Evolutionary conservation across 2,113 vertebrate genomes (phyloP), one percentile per base, ranked within the genome.

Genomic region (Galemys pyrenaicus): DNA sequence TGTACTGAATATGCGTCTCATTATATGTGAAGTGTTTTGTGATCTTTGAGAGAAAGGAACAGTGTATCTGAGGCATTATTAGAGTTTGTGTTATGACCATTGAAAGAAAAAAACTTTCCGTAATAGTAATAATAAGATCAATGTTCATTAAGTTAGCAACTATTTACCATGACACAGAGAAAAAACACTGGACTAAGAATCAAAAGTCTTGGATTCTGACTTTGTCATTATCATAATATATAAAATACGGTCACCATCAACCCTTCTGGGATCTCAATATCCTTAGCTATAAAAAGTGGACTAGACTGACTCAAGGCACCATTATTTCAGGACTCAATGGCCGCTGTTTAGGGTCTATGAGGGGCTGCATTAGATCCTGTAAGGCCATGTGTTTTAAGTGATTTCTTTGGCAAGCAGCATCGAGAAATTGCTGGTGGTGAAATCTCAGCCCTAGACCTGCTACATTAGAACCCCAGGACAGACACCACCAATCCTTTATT

Each of bases 21-120:
- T 71, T 95, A 54, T 22, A 51, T 60, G 19, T 82, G 22, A 79
- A 89, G 73, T 87, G 28, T 65, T 83, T 83, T 74, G 46, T 84
- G 16, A 24, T 81, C 30, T 94, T 89, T 87, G 49, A 62, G 84
- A 92, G 65, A 71, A 80, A 89, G 28, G 5, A 37, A n/a, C 46
- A 41, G 16, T 92, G 75, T 67, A 58, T 39, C 19, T 28, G 91
- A 78, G 32, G 82, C 6, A 49, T 68, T 78, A 16, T 60, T 95
- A 44, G 4, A 64, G 5, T 46, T 86, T 70, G 56, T 82, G 5
- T 65, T 95, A 54, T 65, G 75, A 22, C 37, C 11, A n/a, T 62
- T 88, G 30, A 28, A 91, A 73, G 30, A n/a, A 70, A 65, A 32
- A 71, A 44, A 87, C 9, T 13, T 58, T 56, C 51, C 3, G 51